Conservation (phyloP, 2,888 invertebrate genomes). For the Trissolcus brochymenae region DNA sequence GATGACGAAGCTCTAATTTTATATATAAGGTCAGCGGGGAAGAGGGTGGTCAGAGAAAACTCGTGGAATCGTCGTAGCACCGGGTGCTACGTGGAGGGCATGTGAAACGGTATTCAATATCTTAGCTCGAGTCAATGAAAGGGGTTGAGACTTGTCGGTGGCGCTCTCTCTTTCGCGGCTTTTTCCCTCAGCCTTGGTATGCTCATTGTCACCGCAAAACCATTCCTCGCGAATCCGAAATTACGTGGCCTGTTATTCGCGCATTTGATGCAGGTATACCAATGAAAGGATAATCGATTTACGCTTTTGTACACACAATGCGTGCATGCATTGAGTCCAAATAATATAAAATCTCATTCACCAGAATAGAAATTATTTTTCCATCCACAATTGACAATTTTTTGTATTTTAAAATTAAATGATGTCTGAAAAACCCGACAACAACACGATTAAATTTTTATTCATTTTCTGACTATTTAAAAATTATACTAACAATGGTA, state of each 20-base stretch:
- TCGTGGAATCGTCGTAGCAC: constrained; percentile 45
- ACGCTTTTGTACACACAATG: constrained; percentile 51
- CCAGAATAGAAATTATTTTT: constrained; percentile 25
- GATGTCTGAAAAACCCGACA: too few relatives aligned
- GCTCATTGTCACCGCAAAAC: constrained; percentile 71
- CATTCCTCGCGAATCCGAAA: constrained; percentile 67
- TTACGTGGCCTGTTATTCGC: constrained; percentile 63
- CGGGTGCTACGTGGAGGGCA: constrained; percentile 71
- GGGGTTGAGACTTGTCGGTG: constrained; percentile 35
- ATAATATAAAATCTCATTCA: constrained; percentile 49
- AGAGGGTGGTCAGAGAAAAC: constrained; percentile 37
- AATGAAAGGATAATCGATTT: constrained; percentile 58
- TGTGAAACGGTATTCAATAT: constrained; percentile 74
- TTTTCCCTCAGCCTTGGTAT: constrained; percentile 60
- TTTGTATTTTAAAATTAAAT: too few relatives aligned
- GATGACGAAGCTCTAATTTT: constrained; percentile 32
- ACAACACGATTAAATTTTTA: too few relatives aligned
- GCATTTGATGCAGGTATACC: constrained; percentile 54
- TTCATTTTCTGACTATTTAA: too few relatives aligned
- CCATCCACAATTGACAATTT: neutral
- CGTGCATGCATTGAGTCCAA: constrained; percentile 29
- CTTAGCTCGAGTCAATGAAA: constrained; percentile 60
- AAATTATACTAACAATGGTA: too few relatives aligned
- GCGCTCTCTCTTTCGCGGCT: constrained; percentile 23
- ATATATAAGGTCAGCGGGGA: constrained; percentile 63